phyloP scores from a whole-genome alignment of 2,888 invertebrate genomes.

The Darwinula stevensoni region DNA sequence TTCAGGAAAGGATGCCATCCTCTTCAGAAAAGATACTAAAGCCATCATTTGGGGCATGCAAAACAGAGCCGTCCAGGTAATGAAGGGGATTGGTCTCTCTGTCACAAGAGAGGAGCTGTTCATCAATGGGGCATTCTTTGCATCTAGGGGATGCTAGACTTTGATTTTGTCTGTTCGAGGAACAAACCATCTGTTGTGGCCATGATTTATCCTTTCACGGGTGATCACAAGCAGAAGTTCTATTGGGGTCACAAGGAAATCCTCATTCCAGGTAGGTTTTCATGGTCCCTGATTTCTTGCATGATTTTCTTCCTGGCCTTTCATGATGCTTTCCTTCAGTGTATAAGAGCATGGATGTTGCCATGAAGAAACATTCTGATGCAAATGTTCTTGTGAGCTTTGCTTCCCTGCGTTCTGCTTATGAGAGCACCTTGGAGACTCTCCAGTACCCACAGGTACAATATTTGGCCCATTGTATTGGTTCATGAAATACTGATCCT shows the following conservation, averaged over 20 bases:
- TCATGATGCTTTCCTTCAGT: conserved; percentile 20
- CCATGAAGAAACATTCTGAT: conserved; percentile 75
- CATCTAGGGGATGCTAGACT: conserved; percentile 64
- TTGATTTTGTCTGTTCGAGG: conserved; percentile 75
- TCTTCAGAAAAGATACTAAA: conserved; percentile 49
- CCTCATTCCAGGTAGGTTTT: conserved; percentile 30
- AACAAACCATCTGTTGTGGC: conserved; percentile 61
- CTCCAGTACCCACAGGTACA: conserved; percentile 52
- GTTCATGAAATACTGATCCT: not conserved
- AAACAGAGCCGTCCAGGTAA: conserved; percentile 56
- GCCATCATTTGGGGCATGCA: conserved; percentile 99
- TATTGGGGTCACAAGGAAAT: conserved; percentile 99
- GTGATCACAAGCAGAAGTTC: conserved; percentile 93
- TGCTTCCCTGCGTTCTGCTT: conserved; percentile 87
- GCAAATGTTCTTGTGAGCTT: conserved; percentile 86
- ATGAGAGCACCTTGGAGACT: conserved; percentile 82
- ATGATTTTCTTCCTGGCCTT: not conserved
- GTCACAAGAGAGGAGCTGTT: not conserved
- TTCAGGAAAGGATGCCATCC: not conserved
- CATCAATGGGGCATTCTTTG: conserved; percentile 3
- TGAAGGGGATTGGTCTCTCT: not conserved
- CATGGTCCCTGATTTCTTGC: too few relatives aligned
- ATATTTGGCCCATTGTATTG: not conserved
- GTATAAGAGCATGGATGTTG: conserved; percentile 89
- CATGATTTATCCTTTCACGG: conserved; percentile 85